Base-by-base conservation (phyloP, 2,797 vertebrate species). In the Gymnopithys bicolor region DNA sequence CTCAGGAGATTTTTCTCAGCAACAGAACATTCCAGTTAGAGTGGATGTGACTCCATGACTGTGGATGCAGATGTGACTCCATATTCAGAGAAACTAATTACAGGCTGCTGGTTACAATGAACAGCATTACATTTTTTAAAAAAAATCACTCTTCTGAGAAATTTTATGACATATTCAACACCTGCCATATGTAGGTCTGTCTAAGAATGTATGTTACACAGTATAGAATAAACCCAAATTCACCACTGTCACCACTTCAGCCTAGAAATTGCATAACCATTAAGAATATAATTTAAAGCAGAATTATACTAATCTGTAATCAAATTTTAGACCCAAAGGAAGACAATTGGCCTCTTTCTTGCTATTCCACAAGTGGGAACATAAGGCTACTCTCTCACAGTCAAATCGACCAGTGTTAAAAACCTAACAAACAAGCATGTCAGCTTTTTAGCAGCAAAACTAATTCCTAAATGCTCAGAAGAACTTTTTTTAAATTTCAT, bases 221-320 rank as follows among this genome's bases (percentile, higher is more conserved):
- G 17, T 13, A 4, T 19, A 70, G 14, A 62, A 39, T 35, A 67
- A 79, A 88, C 76, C 58, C 5, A 77, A 84, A 67, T 48, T 41
- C 4, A 51, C 22, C 19, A 70, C 13, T 41, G 28, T 19, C 9
- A 14, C 19, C 12, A 71, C 10, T 78, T 60, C 35, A 90, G 71
- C 14, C n/a, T 64, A 75, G 55, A 93, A 96, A 93, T 17, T 53
- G 13, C 37, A 82, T 33, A 33, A 69, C 11, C 49, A 87, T 49
- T 63, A 66, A 68, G 35, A 84, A 63, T 52, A 32, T 86, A 94
- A 93, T 88, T 83, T 93, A 89, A 96, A 95, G 60, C 39, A 39
- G 39, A 39, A 39, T 37, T 37, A 84, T 78, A 93, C 11, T 81
- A 12, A 74, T 67, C 17, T 89, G 37, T 82, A 95, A 96, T 95